Evolutionary conservation across 1,140 invertebrate species (phyloP), one percentile per base, ranked within the genome.

Genomic region (Drosophila cardini): DNA sequence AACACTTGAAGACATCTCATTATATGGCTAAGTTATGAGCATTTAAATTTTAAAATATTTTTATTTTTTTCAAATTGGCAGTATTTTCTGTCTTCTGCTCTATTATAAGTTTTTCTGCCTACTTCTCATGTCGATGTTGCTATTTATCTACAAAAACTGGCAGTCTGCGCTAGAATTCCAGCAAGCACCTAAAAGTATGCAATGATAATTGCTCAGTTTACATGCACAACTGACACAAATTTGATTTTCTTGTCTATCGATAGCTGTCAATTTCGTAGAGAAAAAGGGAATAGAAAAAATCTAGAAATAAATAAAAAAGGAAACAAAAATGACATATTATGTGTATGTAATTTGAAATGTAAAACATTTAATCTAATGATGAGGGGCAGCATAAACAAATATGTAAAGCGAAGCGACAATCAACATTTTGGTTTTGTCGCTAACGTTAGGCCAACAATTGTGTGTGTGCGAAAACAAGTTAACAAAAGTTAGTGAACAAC

Each of bases 391-490:
- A 84, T 72, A 73, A 72, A 80, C 63, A 70, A 77, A 64, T 80
- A 85, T 84, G 77, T 84, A 64, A 71, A 80, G 69, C 64, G 77
- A 21, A 85, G 81, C 68, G 80, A 84, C 72, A 78, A 84, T 77
- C 76, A 76, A 62, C 65, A 72, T 65, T 74, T 56, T 48, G 68
- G 60, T 77, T 76, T 69, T 71, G 74, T 70, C 71, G 63, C 63
- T 58, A 73, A 57, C 68, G 55, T 61, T 50, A 65, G 78, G 73
- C 63, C 42, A 50, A 69, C 78, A 36, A 61, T 64, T 61, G 32
- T 18, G 38, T 55, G 64, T 68, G 40, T 15, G n/a, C n/a, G 56
- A 52, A 50, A 11, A 18, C 15, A 4, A 53, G n/a, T n/a, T 46
- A 57, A 56, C 26, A 30, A 26, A 70, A 4, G 9, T 32, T 13